phyloP scores from a whole-genome alignment of 2,113 vertebrate species.

The Noctilio leporinus region DNA sequence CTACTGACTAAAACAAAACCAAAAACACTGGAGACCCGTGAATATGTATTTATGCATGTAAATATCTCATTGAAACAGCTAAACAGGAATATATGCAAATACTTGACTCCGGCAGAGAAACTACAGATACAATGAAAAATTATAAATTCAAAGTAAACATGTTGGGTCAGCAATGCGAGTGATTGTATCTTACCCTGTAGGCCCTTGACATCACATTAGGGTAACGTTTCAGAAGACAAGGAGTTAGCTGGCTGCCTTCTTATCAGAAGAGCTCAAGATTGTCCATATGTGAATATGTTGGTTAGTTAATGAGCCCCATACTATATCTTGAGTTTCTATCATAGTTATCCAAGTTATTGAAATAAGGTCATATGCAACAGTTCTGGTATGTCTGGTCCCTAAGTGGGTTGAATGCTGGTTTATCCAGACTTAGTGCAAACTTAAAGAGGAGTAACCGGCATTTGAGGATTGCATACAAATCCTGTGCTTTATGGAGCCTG shows the following conservation, averaged over 20 bases:
- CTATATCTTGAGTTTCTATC: not conserved
- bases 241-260: not conserved
- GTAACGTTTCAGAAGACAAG: not conserved
- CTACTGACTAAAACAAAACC: not conserved
- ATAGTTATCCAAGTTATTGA: not conserved
- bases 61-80: not conserved
- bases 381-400: not conserved
- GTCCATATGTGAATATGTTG: not conserved
- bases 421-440: not conserved
- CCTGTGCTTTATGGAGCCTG: not conserved
- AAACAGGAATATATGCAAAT: not conserved
- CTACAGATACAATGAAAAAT: not conserved
- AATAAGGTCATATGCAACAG: not conserved
- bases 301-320: not conserved
- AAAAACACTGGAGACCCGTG: not conserved
- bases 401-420: not conserved
- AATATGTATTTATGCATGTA: not conserved
- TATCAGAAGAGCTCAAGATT: not conserved
- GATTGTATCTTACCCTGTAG: not conserved
- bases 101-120: not conserved
- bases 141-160: not conserved
- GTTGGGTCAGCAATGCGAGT: not conserved
- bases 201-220: not conserved
- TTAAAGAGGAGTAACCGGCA: not conserved
- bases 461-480: not conserved